These are phyloP conservation scores for Drosophila cognata DNA, from an alignment of 2,888 invertebrate genomes.

Conservation along the genomic window DNA sequence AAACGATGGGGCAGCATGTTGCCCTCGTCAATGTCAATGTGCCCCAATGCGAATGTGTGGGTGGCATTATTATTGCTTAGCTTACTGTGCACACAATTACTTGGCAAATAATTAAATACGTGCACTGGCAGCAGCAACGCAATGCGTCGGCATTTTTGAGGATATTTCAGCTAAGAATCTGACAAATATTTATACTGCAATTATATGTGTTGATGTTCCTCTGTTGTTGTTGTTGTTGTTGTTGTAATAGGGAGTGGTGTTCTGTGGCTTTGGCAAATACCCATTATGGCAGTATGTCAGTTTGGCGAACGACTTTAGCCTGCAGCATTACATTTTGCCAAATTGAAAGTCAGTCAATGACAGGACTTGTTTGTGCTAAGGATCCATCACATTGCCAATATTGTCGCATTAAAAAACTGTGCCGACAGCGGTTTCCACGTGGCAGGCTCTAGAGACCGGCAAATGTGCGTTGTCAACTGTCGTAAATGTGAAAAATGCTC, in stretches of 20 bases:
- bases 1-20: slow-evolving; percentile 36
- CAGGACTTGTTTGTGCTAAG: slow-evolving; percentile 20
- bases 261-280: slow-evolving; percentile 24
- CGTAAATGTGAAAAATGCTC: slow-evolving; percentile 60
- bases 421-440: slow-evolving; percentile 24
- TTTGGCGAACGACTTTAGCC: slow-evolving; percentile 18
- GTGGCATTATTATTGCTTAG: slow-evolving; percentile 23
- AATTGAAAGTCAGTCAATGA: slow-evolving; percentile 36
- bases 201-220: slow-evolving; percentile 38
- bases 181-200: slow-evolving; percentile 58
- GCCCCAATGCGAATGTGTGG: neutral
- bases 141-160: slow-evolving; percentile 25
- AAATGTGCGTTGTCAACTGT: slow-evolving; percentile 53
- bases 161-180: slow-evolving; percentile 28
- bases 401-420: slow-evolving; percentile 37
- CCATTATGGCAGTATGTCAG: slow-evolving; percentile 8
- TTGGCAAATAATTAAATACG: slow-evolving; percentile 61
- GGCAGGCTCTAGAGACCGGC: slow-evolving; percentile 14
- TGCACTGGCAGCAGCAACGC: slow-evolving; percentile 21
- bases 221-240: slow-evolving; percentile 6
- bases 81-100: slow-evolving; percentile 43
- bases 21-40: neutral
- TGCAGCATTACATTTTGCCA: slow-evolving; percentile 32
- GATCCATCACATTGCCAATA: slow-evolving; percentile 36
- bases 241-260: neutral